phyloP scores from a whole-genome alignment of 37 sponge, comb jelly and placozoan species.

The Chondrilla cf. caribensis region DNA sequence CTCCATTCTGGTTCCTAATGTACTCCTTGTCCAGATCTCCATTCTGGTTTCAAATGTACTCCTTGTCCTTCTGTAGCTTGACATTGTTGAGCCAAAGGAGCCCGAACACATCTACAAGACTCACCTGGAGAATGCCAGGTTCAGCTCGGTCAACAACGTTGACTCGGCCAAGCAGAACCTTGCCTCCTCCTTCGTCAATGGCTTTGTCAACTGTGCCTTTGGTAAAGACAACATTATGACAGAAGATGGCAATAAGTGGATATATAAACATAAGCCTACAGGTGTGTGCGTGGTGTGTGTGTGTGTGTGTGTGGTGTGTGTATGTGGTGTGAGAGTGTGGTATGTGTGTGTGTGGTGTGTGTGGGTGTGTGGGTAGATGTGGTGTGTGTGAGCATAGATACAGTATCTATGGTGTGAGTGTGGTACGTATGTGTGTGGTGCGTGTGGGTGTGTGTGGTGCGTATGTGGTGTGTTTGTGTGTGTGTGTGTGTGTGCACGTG shows the following conservation, averaged over 20 bases:
- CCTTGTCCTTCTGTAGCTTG: conserved; percentile 59
- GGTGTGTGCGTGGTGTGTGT: not conserved
- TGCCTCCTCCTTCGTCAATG: conserved; percentile 96
- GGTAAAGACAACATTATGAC: conserved; percentile 89
- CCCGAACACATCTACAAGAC: conserved; percentile 99
- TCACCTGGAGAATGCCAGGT: conserved; percentile 82
- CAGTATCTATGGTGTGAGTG: too few species aligned
- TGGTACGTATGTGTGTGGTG: too few species aligned
- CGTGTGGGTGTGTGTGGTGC: too few species aligned
- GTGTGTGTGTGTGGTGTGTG: not conserved
- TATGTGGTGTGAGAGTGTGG: not conserved
- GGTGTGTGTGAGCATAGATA: too few species aligned
- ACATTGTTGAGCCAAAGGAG: conserved; percentile 98
- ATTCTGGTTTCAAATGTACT: too few species aligned
- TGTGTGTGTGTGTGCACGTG: conserved; percentile 6
- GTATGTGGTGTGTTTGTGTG: not conserved
- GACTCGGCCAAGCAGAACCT: conserved; percentile 93
- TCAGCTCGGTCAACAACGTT: conserved; percentile 37
- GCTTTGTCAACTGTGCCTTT: conserved; percentile 94
- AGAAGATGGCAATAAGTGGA: conserved; percentile 91
- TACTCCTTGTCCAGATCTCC: too few species aligned
- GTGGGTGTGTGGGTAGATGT: too few species aligned
- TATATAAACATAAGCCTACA: conserved; percentile 89
- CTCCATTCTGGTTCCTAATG: too few species aligned
- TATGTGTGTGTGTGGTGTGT: too few species aligned